Evolutionary conservation across 2,888 invertebrate genomes (phyloP), one percentile per base, ranked within the genome.

Genomic region (Autographa pulchrina): DNA sequence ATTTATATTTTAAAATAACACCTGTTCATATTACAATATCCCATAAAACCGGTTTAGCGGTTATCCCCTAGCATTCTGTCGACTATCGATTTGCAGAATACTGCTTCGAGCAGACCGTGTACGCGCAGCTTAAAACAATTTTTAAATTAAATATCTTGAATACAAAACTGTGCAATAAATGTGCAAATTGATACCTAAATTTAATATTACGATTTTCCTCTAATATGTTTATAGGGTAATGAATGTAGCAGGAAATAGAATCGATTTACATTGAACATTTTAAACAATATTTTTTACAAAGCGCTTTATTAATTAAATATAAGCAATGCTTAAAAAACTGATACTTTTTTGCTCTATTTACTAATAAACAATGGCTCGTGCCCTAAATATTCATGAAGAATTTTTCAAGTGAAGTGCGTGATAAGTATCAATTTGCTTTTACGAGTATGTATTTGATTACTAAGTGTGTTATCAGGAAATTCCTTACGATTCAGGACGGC

Each of bases 101-200:
- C 25, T 25, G 25, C 25, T 25, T 25, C 25, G 25, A 25, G 25
- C 25, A 25, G 25, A 25, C 25, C 25, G 25, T 25, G 25, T 25
- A 25, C 3, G 25, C 25, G 25, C 25, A 25, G 25, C 25, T 25
- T 25, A 2, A 25, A 25, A 25, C 83, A 81, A 84, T 83, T 83
- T 82, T 74, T 75, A 78, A 86, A 88, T 85, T 83, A 84, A 74
- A 82, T 84, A 84, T 85, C 81, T 85, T 48, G 3, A 48, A n/a
- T 48, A 48, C n/a, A 48, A 2, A 48, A 48, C 38, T n/a, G n/a
- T n/a, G n/a, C n/a, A 38, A 38, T 38, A 38, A 11, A 38, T 38
- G 9, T 38, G 38, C 38, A 11, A 38, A 38, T 38, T 38, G 0
- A 38, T 38, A 11, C 11, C 11, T 11, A 38, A 38, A 38, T 38